Evolutionary conservation across 2,113 vertebrate species (phyloP).

Genomic region (Rhea americana): DNA sequence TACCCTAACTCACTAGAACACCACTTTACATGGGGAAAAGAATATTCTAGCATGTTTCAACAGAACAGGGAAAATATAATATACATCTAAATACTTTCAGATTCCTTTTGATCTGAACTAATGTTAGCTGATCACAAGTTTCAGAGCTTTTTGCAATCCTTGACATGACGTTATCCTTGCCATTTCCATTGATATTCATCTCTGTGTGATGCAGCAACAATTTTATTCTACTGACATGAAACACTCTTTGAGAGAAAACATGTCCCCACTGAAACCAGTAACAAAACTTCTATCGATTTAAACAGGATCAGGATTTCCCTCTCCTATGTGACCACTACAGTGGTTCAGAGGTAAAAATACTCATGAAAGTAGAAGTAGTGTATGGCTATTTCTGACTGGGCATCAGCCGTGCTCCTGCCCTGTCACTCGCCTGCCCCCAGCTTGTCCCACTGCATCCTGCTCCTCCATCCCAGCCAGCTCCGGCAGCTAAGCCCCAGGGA

Average conservation of each 20-base stretch:
- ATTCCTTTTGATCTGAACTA: neutral
- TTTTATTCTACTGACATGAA: neutral
- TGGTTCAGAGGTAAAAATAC: neutral
- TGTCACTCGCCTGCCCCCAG: neutral
- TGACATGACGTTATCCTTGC: neutral
- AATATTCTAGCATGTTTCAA: neutral
- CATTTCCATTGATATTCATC: neutral
- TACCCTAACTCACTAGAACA: neutral
- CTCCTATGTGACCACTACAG: neutral
- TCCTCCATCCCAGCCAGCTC: fast-evolving
- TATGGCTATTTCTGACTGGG: neutral
- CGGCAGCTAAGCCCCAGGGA: neutral
- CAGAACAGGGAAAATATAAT: neutral
- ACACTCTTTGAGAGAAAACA: neutral
- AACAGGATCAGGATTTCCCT: neutral
- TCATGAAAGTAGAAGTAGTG: neutral
- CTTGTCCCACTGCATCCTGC: fast-evolving
- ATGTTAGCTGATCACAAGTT: neutral
- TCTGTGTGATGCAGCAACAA: neutral
- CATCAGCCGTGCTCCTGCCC: neutral
- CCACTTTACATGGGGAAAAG: neutral
- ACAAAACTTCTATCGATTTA: neutral
- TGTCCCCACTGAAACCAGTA: neutral
- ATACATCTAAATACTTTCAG: neutral
- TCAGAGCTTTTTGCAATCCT: neutral